A percentile compares a stretch with the other conserved stretches of the same genome.
Evolutionary conservation across 1,140 invertebrate species (phyloP).

Genomic region (Pseudomyrmex sp.): DNA sequence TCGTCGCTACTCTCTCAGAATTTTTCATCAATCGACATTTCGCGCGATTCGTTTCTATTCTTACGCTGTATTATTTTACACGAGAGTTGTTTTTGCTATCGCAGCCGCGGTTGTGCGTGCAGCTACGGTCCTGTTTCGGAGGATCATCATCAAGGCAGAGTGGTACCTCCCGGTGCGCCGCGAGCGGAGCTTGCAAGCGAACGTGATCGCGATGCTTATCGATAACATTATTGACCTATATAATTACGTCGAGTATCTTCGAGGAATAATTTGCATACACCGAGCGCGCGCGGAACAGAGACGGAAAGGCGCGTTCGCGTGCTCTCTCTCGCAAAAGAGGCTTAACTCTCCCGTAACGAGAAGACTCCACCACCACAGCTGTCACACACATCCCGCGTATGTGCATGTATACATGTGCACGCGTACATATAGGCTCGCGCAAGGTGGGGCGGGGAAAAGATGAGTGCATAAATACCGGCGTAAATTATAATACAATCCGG

Average conservation of each 20-base stretch:
- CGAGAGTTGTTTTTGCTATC: background rate
- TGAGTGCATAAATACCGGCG: slow-evolving; percentile 28
- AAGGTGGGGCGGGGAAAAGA: too few species aligned
- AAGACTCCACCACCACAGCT: background rate
- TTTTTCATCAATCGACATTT: too few species aligned
- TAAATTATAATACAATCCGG: slow-evolving; percentile 56
- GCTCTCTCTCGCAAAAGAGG: background rate
- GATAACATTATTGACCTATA: slow-evolving; percentile 60
- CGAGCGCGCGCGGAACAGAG: background rate
- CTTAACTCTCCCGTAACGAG: slow-evolving; percentile 38
- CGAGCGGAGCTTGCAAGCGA: slow-evolving; percentile 2
- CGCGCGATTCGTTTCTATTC: too few species aligned
- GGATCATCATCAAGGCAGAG: background rate
- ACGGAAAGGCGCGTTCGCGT: background rate
- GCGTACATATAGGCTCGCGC: background rate
- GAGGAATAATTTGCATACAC: slow-evolving; percentile 50
- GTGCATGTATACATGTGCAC: background rate
- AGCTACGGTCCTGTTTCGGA: slow-evolving; percentile 25
- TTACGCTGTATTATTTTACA: background rate
- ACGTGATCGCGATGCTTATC: slow-evolving; percentile 52
- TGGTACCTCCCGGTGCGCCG: background rate
- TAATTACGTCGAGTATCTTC: slow-evolving; percentile 54
- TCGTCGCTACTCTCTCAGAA: too few species aligned
- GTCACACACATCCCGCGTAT: too few species aligned
- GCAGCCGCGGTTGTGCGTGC: background rate